Percentiles rank a stretch among this genome's conserved stretches.
These are phyloP conservation scores for Lasius fuliginosus DNA, from an alignment of 2,888 invertebrate species.

Conservation along the genomic window DNA sequence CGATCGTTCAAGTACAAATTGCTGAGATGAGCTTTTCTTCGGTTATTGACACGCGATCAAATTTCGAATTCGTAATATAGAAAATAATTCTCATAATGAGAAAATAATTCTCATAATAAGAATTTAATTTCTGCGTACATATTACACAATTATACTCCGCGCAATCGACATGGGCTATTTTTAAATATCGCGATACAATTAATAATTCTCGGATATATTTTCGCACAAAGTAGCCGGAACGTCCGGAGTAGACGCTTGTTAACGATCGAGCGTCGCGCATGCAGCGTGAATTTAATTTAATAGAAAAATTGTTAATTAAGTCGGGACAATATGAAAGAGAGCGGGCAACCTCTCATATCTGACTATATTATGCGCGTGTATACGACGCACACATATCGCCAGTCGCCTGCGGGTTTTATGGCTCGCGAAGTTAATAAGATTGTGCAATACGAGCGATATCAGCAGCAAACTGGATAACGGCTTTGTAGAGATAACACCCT, in stretches of 20 bases:
- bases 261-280: slow-evolving; percentile 28
- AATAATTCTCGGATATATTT: background rate
- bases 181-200: background rate
- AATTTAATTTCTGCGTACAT: background rate
- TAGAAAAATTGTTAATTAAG: slow-evolving; percentile 68
- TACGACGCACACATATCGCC: slow-evolving; percentile 25
- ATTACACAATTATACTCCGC: background rate
- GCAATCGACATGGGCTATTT: background rate
- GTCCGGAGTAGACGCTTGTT: background rate
- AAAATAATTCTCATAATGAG: background rate
- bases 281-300: slow-evolving; percentile 69
- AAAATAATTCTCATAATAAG: background rate
- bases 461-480: slow-evolving; percentile 50
- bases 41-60: slow-evolving; percentile 32
- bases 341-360: slow-evolving; percentile 32
- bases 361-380: slow-evolving; percentile 38
- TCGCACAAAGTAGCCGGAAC: background rate
- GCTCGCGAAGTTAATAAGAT: slow-evolving; percentile 63
- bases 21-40: slow-evolving; percentile 52
- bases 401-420: slow-evolving; percentile 54
- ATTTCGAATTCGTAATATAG: background rate
- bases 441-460: slow-evolving; percentile 58
- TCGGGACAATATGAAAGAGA: slow-evolving; percentile 39
- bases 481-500: slow-evolving; percentile 5
- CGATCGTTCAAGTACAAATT: slow-evolving; percentile 60